Evolutionary conservation across 2,888 invertebrate genomes (phyloP).

Genomic region (Sphaeridia pumilis): DNA sequence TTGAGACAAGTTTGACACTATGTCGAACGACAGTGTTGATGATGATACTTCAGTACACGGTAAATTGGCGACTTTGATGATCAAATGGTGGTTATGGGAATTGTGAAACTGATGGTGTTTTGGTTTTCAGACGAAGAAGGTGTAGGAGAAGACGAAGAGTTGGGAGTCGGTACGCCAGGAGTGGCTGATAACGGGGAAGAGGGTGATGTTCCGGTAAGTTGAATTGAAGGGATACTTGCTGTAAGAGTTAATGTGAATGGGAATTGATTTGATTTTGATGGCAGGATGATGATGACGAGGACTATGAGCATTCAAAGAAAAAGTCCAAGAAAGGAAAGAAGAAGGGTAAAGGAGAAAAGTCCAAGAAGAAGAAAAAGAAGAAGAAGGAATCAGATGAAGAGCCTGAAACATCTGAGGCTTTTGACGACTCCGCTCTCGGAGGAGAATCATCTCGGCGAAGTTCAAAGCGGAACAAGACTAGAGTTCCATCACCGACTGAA

Average conservation of each 20-base stretch:
- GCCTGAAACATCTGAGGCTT: conserved; percentile 56
- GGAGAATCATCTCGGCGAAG: conserved; percentile 53
- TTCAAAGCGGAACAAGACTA: conserved; percentile 19
- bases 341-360: conserved; percentile 77
- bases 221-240: background rate
- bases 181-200: background rate
- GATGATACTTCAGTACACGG: conserved; percentile 9
- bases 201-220: background rate
- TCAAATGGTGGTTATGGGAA: background rate
- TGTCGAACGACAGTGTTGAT: conserved; percentile 4
- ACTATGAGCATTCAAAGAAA: conserved; percentile 46
- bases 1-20: too few species aligned
- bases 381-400: conserved; percentile 50
- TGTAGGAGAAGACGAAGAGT: conserved; percentile 1
- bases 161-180: background rate
- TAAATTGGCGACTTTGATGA: background rate
- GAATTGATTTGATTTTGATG: too few species aligned
- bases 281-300: conserved; percentile 57
- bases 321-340: conserved; percentile 86
- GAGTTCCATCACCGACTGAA: conserved; percentile 24
- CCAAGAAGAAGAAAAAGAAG: conserved; percentile 87
- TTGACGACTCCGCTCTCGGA: conserved; percentile 58
- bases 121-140: background rate
- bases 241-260: background rate
- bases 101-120: background rate